These are phyloP conservation scores for Rachycentron canadum DNA, from an alignment of 2,797 vertebrate species.

Conservation along the genomic window DNA sequence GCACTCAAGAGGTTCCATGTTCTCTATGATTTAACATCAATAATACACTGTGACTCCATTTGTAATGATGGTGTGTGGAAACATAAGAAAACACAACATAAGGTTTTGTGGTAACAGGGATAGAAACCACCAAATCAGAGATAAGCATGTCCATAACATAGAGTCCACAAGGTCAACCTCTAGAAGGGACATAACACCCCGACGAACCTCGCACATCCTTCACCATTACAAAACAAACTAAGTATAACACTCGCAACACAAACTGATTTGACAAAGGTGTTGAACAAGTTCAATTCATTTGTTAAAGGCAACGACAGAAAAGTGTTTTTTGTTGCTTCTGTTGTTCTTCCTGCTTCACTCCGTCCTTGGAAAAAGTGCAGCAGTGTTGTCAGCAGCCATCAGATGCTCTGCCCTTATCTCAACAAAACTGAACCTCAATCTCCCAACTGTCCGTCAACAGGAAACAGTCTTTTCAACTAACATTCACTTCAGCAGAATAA, in stretches of 20 bases:
- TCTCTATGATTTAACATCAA: background rate
- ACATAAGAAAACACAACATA: background rate
- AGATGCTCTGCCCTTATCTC: constrained; percentile 27
- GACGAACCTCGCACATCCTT: background rate
- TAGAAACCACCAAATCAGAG: background rate
- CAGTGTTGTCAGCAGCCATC: constrained; percentile 36
- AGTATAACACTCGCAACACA: background rate
- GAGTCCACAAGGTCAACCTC: background rate
- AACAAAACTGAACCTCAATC: constrained; percentile 36
- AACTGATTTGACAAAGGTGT: background rate
- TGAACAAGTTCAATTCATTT: background rate
- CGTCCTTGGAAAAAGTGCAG: background rate
- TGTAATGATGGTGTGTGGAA: background rate
- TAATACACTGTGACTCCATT: background rate
- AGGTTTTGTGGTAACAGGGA: background rate
- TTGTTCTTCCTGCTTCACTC: background rate
- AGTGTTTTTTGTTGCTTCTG: background rate
- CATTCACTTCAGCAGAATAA: constrained; percentile 7
- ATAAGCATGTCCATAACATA: background rate
- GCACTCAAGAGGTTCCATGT: background rate
- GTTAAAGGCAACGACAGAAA: background rate
- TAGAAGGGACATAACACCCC: background rate
- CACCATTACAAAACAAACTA: background rate
- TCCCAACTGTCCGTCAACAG: constrained; percentile 36
- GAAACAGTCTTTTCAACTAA: constrained; percentile 23